Evolutionary conservation across 2,113 vertebrate genomes (phyloP), one percentile per base, ranked within the genome.

Genomic region (Zeus faber): DNA sequence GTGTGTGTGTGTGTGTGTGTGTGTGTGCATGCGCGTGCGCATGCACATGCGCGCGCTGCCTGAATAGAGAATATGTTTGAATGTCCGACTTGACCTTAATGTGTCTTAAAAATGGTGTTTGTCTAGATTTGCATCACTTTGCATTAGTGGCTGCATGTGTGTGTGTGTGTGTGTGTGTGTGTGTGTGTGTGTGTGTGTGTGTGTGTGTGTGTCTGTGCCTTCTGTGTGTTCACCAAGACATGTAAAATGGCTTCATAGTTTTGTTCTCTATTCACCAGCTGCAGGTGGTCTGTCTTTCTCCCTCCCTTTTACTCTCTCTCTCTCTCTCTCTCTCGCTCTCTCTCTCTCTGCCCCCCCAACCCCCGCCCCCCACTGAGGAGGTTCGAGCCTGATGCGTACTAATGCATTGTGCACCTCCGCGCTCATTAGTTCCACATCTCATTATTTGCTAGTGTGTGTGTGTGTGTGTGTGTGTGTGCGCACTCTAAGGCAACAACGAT

Each of bases 401-500:
- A 72, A 78, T 78, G 76, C 67, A 77, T 65, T 60, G 74, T 82
- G 80, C 72, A 70, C 55, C 54, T 53, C 61, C 24, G 22, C 51
- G 56, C 81, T 85, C 81, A 80, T 82, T 83, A 82, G 56, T 62
- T 69, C 66, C 62, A 65, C 44, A 43, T 40, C n/a, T n/a, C n/a
- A n/a, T n/a, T n/a, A n/a, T n/a, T n/a, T n/a, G n/a, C n/a, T n/a
- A n/a, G n/a, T n/a, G n/a, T n/a, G n/a, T n/a, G n/a, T n/a, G n/a
- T n/a, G n/a, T n/a, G n/a, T n/a, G n/a, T n/a, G n/a, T n/a, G n/a
- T n/a, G n/a, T n/a, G n/a, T n/a, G n/a, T n/a, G n/a, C n/a, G n/a
- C n/a, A n/a, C n/a, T n/a, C n/a, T n/a, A n/a, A n/a, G n/a, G n/a
- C n/a, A n/a, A n/a, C n/a, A n/a, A n/a, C n/a, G n/a, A n/a, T n/a